Evolutionary conservation across 2,888 invertebrate species (phyloP).

Genomic region (Oasisia sp.): DNA sequence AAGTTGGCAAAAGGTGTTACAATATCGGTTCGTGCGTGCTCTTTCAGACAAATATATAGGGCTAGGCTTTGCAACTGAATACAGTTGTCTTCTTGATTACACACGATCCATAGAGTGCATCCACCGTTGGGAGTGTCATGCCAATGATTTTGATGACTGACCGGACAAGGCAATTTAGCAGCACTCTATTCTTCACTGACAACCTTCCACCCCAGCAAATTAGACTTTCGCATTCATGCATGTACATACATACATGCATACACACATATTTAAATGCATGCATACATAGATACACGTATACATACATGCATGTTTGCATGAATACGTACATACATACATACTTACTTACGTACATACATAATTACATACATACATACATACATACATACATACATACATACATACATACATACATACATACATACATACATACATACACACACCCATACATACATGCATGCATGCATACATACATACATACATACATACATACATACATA

Average conservation of each 20-base stretch:
- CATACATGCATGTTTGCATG: background rate
- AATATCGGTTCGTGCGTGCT: too few relatives aligned
- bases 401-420: background rate
- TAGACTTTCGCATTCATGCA: too few relatives aligned
- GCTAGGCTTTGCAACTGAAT: too few relatives aligned
- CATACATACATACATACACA: background rate
- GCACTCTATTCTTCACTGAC: background rate
- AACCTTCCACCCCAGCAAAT: too few relatives aligned
- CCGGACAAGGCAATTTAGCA: too few relatives aligned
- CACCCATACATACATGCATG: background rate
- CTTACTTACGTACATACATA: background rate
- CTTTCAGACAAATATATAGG: too few relatives aligned
- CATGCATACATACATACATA: background rate
- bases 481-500: slow-evolving; percentile 23
- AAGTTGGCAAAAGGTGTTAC: too few relatives aligned
- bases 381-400: background rate
- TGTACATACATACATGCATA: background rate
- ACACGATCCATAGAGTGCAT: too few relatives aligned
- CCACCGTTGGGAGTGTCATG: too few relatives aligned
- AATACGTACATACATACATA: background rate
- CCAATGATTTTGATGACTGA: too few relatives aligned
- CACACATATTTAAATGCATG: background rate
- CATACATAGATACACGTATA: background rate
- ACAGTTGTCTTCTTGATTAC: too few relatives aligned
- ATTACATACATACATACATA: background rate